These are phyloP conservation scores for Galerucella nymphaeae DNA, from an alignment of 2,888 invertebrate species.

Conservation along the genomic window DNA sequence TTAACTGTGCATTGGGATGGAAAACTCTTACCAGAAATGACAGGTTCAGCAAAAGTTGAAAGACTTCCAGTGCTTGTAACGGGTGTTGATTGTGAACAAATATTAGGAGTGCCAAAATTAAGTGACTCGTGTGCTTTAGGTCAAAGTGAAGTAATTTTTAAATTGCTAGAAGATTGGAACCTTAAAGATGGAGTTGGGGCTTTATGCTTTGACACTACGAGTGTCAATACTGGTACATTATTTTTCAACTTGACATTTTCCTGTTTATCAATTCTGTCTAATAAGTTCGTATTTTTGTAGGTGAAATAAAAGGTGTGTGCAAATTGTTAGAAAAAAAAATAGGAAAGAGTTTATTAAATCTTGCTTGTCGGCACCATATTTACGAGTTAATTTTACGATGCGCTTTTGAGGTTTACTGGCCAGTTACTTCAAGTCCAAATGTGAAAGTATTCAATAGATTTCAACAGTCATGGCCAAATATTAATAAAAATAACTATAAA, in stretches of 20 bases:
- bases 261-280: neutral
- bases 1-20: slow-evolving; percentile 28
- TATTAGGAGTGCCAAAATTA: slow-evolving; percentile 31
- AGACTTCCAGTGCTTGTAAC: slow-evolving; percentile 23
- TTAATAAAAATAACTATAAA: neutral
- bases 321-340: neutral
- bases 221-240: slow-evolving; percentile 10
- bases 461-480: neutral
- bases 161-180: slow-evolving; percentile 24
- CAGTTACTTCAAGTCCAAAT: slow-evolving; percentile 2
- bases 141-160: slow-evolving; percentile 17
- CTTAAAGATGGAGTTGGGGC: slow-evolving; percentile 23
- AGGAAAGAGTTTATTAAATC: neutral
- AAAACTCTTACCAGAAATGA: slow-evolving; percentile 6
- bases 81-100: slow-evolving; percentile 19
- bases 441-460: neutral
- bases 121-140: slow-evolving; percentile 10
- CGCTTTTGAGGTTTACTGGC: slow-evolving; percentile 14
- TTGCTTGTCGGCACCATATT: slow-evolving; percentile 14
- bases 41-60: slow-evolving; percentile 11
- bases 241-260: slow-evolving; percentile 4
- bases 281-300: slow-evolving; percentile 7
- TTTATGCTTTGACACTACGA: slow-evolving; percentile 29
- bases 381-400: neutral
- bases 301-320: slow-evolving; percentile 7